These are phyloP conservation scores for Bubalus kerabau DNA, from an alignment of 2,113 vertebrate species.

Conservation along the genomic window DNA sequence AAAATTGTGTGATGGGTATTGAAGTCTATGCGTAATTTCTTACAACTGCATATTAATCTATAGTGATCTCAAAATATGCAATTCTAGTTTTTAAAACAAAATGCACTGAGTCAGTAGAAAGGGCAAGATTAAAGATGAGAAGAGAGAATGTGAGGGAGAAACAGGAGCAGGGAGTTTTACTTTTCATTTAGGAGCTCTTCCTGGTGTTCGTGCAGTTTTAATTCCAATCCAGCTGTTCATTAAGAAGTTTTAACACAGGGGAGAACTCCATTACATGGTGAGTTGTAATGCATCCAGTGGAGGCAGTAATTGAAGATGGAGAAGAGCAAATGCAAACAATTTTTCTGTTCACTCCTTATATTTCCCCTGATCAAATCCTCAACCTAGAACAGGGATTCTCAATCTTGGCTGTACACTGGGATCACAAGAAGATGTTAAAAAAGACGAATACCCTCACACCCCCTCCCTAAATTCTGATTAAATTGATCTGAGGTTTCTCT, in stretches of 20 bases:
- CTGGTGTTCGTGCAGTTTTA: background rate
- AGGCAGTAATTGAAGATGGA: background rate
- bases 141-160: background rate
- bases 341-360: background rate
- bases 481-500: background rate
- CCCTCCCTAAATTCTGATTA: background rate
- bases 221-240: constrained; percentile 13
- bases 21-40: constrained; percentile 1
- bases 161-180: background rate
- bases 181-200: background rate
- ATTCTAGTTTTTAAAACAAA: background rate
- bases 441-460: background rate
- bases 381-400: background rate
- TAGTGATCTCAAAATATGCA: background rate
- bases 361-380: background rate
- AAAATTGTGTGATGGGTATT: background rate
- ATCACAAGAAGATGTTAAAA: background rate
- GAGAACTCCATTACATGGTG: background rate
- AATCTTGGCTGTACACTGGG: background rate
- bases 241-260: background rate
- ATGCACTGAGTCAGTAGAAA: background rate
- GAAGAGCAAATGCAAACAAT: background rate
- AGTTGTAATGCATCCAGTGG: background rate
- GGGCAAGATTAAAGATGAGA: background rate
- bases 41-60: background rate